Base-by-base conservation (phyloP, 92 coral and sea anemone genomes). In the Umimayanthus kanabou region DNA sequence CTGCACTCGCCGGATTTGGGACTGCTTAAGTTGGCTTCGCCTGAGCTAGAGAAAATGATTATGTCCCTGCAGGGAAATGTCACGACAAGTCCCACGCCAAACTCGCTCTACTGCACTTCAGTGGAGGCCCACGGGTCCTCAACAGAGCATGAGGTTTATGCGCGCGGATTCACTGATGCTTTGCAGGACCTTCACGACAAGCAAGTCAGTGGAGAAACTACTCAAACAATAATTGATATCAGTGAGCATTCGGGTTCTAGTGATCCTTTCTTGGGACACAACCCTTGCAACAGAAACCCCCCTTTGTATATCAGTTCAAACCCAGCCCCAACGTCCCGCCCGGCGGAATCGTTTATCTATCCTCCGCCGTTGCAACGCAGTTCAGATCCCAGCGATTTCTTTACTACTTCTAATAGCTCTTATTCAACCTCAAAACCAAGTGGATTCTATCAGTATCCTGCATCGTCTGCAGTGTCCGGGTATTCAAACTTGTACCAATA, bases 141-240 rank as follows among this genome's bases (percentile, higher is more conserved):
- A n/a, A 81, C 81, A 78, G 92, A 95, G 80, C 93, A 89, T 89
- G 94, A 93, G 79, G 88, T 88, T 13, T 90, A 94, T 81, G 74
- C 99, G 74, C 96, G 98, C 86, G 99, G 99, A 66, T 92, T 97
- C 89, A 93, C 99, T 42, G 99, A 95, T 86, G 95, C 98, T 75
- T 94, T 97, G 74, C 99, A 97, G 79, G 99, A 97, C 77, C 94
- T 97, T 53, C 99, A 97, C 85, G 99, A 97, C 84, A 91, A 94
- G 43, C 99, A 97, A 87, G 88, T 89, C 47, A 89, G 88, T 15
- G 93, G 88, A 29, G 98, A 92, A n/a, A 76, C 94, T 33, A 83
- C 88, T 23, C 87, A 71, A 69, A 71, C 91, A 25, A 90, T 97
- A 57, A 91, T 95, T 78, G 98, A 95, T 81, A 79, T 97, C 42